Base-by-base conservation (phyloP, 2,888 invertebrate species). In the Rhopalosiphum nymphaeae region DNA sequence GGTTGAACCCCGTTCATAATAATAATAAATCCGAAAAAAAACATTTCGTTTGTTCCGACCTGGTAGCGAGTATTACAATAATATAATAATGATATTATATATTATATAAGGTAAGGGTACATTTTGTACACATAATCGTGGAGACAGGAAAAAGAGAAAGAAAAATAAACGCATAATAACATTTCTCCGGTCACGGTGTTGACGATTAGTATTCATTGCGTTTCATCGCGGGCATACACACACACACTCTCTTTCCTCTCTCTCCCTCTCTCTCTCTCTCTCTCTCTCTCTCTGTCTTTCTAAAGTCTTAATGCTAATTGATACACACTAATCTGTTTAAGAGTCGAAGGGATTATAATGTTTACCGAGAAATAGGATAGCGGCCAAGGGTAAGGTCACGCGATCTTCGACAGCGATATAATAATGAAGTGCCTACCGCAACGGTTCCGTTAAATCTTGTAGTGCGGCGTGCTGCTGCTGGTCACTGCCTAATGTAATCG, bases 131-230 rank as follows among this genome's bases (percentile, higher is more conserved):
- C 36, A 36, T 78, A 36, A 78, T 78, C 21, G 78, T 3, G 36
- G 78, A 21, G 21, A 36, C 21, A 36, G 36, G 21, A 78, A 78
- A 78, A 21, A 78, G 36, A 78, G 36, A 78, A 78, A 36, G 36
- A 78, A 78, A 36, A 78, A 36, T 42, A 53, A 53, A 13, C 26
- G 56, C 26, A 29, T 56, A 89, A 42, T 57, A 42, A 36, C 21
- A 89, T 42, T 56, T 56, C 89, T 11, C 42, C n/a, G 53, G 13
- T 26, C 36, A 78, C 78, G 78, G 36, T 78, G 78, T 78, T 78
- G 56, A 42, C 89, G 89, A 56, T 89, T 89, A 89, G 89, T 56
- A 89, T 89, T 89, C 56, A 89, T 56, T 42, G 56, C 56, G 49
- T 56, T 56, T 42, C 89, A 26, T 56, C 11, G 56, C 11, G 21